Evolutionary conservation across 2,888 invertebrate species (phyloP).

Genomic region (Synergus gifuensis): DNA sequence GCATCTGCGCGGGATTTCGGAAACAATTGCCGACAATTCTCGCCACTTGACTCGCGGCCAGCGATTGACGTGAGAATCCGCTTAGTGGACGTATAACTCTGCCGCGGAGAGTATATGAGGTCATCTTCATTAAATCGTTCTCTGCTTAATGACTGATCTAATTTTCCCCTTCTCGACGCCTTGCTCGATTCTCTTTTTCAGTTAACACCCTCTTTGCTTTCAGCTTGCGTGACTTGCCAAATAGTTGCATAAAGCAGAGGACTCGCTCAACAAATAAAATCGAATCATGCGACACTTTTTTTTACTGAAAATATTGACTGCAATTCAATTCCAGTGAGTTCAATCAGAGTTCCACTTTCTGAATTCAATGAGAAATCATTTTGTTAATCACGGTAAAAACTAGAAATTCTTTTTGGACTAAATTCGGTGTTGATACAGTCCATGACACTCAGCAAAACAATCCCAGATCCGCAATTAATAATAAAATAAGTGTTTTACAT

Average conservation of each 20-base stretch:
- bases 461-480: too few relatives aligned
- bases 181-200: slow-evolving; percentile 35
- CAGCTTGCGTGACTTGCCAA: slow-evolving; percentile 35
- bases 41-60: slow-evolving; percentile 77
- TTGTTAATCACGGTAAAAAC: too few relatives aligned
- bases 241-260: slow-evolving; percentile 31
- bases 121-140: slow-evolving; percentile 78
- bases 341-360: neutral
- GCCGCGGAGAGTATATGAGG: slow-evolving; percentile 75
- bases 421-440: too few relatives aligned
- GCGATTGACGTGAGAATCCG: slow-evolving; percentile 78
- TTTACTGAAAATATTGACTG: slow-evolving; percentile 7
- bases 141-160: slow-evolving; percentile 76
- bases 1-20: slow-evolving; percentile 74
- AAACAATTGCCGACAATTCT: slow-evolving; percentile 78
- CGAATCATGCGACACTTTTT: slow-evolving; percentile 35
- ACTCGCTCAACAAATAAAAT: neutral
- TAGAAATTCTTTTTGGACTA: too few relatives aligned
- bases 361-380: too few relatives aligned
- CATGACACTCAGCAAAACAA: too few relatives aligned
- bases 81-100: slow-evolving; percentile 70
- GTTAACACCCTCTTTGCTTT: slow-evolving; percentile 40
- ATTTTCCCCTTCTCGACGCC: slow-evolving; percentile 63
- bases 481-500: too few relatives aligned
- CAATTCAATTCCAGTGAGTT: neutral